Evolutionary conservation across 2,888 invertebrate genomes (phyloP).

Genomic region (Morpho deidamia): DNA sequence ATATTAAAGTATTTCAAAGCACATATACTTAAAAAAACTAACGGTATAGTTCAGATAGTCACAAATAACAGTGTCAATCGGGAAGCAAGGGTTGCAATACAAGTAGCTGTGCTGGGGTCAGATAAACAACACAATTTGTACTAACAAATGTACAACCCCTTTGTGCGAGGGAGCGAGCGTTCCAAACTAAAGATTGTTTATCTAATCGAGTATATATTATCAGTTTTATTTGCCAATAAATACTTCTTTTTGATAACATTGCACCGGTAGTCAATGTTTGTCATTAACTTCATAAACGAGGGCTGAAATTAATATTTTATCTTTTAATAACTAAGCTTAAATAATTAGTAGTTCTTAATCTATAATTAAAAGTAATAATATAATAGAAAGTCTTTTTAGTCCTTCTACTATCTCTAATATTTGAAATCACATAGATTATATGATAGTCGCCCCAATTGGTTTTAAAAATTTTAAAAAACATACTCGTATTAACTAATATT

Average conservation of each 20-base stretch:
- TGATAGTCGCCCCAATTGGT: no score
- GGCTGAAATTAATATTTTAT: no score
- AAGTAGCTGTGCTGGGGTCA: constrained; percentile 47
- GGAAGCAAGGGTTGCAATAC: constrained; percentile 65
- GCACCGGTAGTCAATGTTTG: background rate
- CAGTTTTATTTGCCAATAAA: constrained; percentile 6
- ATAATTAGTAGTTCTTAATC: no score
- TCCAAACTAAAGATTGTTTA: background rate
- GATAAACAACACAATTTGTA: constrained; percentile 76
- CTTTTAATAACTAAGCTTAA: no score
- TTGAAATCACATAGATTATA: no score
- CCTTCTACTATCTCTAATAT: no score
- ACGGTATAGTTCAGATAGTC: background rate
- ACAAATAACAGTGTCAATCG: constrained; percentile 21
- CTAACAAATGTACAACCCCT: constrained; percentile 55
- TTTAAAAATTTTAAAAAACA: no score
- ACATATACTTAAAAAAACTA: no score
- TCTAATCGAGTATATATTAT: background rate
- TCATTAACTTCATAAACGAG: background rate
- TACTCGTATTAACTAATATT: no score
- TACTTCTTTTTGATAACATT: background rate
- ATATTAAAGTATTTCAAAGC: no score
- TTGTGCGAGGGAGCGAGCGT: constrained; percentile 16
- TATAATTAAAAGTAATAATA: no score
- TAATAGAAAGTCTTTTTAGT: no score